Conservation (phyloP, 2,797 vertebrate genomes). For the Alectoris magna region DNA sequence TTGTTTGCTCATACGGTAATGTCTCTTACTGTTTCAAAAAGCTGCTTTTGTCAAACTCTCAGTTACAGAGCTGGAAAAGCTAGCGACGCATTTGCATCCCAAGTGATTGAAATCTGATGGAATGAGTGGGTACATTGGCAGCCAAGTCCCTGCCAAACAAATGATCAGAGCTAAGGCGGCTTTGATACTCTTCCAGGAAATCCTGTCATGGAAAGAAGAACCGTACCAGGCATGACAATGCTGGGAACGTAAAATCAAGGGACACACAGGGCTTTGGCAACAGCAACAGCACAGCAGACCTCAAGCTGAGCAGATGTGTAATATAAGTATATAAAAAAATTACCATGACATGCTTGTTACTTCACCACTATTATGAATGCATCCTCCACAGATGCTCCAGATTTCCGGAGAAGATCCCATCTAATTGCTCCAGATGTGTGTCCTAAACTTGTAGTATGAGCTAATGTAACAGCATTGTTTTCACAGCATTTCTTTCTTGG, state of each 20-base stretch:
- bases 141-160: not conserved
- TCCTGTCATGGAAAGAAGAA: constrained; percentile 51
- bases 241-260: not conserved
- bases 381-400: constrained; percentile 3
- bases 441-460: not conserved
- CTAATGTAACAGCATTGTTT: not conserved
- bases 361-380: not conserved
- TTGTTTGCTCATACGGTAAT: not conserved
- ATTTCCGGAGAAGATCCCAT: not conserved
- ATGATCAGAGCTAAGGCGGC: not conserved
- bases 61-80: not conserved
- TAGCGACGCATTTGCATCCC: not conserved
- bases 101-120: not conserved
- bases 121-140: not conserved
- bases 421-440: not conserved
- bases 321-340: not conserved
- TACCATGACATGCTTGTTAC: not conserved
- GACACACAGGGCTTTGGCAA: not conserved
- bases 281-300: not conserved
- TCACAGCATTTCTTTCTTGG: not conserved
- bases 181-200: constrained; percentile 54
- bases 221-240: not conserved
- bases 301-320: constrained; percentile 11
- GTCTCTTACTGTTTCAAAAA: not conserved
- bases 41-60: not conserved